Conservation (phyloP, 2,113 vertebrate genomes). For the Sitta europaea region DNA sequence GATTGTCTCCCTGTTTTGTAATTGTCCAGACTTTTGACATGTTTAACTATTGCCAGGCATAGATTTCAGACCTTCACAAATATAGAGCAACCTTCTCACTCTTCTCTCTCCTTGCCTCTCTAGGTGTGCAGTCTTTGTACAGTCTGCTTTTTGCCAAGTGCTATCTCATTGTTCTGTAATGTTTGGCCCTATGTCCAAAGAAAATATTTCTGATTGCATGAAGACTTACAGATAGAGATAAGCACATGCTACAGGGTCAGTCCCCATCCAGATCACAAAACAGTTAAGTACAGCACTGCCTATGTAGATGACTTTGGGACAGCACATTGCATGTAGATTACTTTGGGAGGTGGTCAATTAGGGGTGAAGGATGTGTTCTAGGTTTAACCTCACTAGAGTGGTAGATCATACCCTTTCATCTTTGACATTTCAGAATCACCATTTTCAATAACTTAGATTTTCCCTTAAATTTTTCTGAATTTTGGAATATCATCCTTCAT, state of each 20-base stretch:
- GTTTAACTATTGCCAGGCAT: background rate
- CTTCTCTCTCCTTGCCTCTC: background rate
- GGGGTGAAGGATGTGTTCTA: background rate
- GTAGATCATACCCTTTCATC: background rate
- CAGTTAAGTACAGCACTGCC: background rate
- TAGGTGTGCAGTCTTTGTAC: background rate
- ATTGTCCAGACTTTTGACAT: background rate
- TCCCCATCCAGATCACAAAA: background rate
- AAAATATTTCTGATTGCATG: background rate
- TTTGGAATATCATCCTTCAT: background rate
- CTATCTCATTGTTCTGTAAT: background rate
- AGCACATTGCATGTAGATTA: background rate
- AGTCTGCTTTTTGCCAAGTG: background rate
- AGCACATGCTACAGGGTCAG: background rate
- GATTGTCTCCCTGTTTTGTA: background rate
- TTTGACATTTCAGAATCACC: background rate
- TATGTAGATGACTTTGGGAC: background rate
- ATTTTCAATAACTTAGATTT: background rate
- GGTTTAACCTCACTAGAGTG: background rate
- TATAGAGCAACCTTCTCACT: background rate
- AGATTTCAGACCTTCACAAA: background rate
- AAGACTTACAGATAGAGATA: background rate
- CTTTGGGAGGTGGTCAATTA: background rate
- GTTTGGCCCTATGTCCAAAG: background rate
- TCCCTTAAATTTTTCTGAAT: background rate